Evolutionary conservation across 2,888 invertebrate genomes (phyloP), one percentile per base, ranked within the genome.

Genomic region (Conistra vaccinii): DNA sequence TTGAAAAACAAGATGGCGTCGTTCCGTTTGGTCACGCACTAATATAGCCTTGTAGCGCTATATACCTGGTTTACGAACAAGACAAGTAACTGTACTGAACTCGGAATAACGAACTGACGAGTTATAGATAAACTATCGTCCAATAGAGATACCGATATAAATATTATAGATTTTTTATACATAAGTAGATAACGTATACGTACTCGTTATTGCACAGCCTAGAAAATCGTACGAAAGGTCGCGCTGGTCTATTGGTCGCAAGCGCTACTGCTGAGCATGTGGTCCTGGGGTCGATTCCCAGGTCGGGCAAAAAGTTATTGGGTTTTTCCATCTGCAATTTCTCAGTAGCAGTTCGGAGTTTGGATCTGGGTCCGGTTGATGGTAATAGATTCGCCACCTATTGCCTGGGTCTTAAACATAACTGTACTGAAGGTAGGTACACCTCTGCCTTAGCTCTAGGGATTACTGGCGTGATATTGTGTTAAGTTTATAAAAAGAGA

Each of bases 121-220:
- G 68, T n/a, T 68, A 68, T 42, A 76, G 76, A 80, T 81, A 80
- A 57, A 63, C 14, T 53, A 78, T 45, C 32, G 45, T 32, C 23
- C 45, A 67, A 60, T 32, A 12, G 2, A 51, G 62, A 76, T 81
- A 80, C 6, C 48, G 48, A n/a, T 20, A 45, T 14, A 26, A 51
- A 42, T 14, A 42, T 39, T 62, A 63, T 60, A 45, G 26, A 35
- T 55, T 48, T 75, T 32, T 20, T 51, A 45, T 29, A 17, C 10
- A n/a, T 45, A 75, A 6, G 12, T 55, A 26, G 35, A 35, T 29
- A 39, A 4, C 9, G n/a, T 17, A 48, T 55, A 29, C 6, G 12
- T 10, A 20, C 14, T 69, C 51, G 26, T 65, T 26, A 53, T 48
- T 35, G 26, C 17, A 29, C 17, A 42, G 5, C 7, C 14, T 26